Conservation (phyloP, 1,140 invertebrate genomes). For the Drosophila orosa region DNA sequence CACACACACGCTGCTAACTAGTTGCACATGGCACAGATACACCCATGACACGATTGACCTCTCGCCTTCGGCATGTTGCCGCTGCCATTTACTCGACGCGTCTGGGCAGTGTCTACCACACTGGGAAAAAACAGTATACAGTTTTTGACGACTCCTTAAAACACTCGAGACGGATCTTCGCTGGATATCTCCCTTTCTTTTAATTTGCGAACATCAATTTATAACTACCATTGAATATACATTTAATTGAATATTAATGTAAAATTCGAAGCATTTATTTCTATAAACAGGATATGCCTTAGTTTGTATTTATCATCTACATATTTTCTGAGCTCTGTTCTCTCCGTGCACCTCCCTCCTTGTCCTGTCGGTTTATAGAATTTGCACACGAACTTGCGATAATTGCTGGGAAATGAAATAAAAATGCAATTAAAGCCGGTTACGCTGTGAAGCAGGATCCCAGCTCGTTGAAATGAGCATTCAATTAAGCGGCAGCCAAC, state of each 20-base stretch:
- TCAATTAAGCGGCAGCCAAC: conserved; percentile 67
- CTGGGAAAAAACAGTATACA: background rate
- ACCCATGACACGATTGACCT: conserved; percentile 68
- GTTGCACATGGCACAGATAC: conserved; percentile 61
- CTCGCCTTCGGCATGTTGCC: conserved; percentile 58
- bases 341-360: background rate
- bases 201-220: too few relatives aligned
- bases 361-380: conserved; percentile 62
- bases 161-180: background rate
- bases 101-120: conserved; percentile 4
- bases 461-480: conserved; percentile 70
- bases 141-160: background rate
- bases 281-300: background rate
- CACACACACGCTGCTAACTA: conserved; percentile 53
- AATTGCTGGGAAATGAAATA: conserved; percentile 81
- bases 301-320: background rate
- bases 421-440: conserved; percentile 79
- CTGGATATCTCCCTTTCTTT: background rate
- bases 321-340: background rate
- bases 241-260: too few relatives aligned
- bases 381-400: conserved; percentile 78
- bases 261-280: background rate
- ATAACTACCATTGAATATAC: too few relatives aligned
- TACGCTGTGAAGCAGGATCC: conserved; percentile 26
- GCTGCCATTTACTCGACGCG: conserved; percentile 27